phyloP scores from a whole-genome alignment of 2,113 vertebrate species.

The Microtus richardsoni region DNA sequence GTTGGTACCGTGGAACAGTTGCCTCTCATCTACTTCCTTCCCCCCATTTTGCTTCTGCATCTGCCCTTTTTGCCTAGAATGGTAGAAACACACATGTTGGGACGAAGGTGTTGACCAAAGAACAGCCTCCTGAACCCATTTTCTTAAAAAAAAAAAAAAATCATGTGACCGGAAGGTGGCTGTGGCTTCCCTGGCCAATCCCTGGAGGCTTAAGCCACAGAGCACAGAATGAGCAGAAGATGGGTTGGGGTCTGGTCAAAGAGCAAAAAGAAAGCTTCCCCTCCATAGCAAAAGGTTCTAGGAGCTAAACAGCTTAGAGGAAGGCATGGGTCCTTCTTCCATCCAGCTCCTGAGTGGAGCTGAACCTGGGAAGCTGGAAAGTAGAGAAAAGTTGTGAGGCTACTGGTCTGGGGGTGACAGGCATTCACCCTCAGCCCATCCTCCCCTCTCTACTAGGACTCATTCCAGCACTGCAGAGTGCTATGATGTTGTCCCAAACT shows the following conservation, averaged over 20 bases:
- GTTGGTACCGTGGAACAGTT: slow-evolving; percentile 89
- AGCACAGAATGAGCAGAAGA: not conserved
- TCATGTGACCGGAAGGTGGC: not conserved
- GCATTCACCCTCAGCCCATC: too few relatives aligned
- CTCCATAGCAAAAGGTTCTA: not conserved
- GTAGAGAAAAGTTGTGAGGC: not conserved
- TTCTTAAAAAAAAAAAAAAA: not conserved
- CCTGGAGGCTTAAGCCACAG: not conserved
- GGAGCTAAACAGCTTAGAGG: not conserved
- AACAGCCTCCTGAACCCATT: not conserved
- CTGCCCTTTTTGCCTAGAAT: slow-evolving; percentile 89
- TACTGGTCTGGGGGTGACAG: too few relatives aligned
- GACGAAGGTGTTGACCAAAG: not conserved
- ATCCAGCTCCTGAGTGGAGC: not conserved
- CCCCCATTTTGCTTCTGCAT: slow-evolving; percentile 86
- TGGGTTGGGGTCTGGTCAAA: not conserved
- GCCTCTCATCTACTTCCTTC: slow-evolving; percentile 81
- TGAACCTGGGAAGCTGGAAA: not conserved
- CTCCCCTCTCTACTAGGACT: not conserved
- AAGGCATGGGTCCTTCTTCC: not conserved
- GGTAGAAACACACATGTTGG: too few relatives aligned
- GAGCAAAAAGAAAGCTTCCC: not conserved
- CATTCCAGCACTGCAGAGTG: not conserved
- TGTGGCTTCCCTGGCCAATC: not conserved
- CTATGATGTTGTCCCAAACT: not conserved